phyloP scores from a whole-genome alignment of 2,888 invertebrate species.

The Camptogramma bilineatum region DNA sequence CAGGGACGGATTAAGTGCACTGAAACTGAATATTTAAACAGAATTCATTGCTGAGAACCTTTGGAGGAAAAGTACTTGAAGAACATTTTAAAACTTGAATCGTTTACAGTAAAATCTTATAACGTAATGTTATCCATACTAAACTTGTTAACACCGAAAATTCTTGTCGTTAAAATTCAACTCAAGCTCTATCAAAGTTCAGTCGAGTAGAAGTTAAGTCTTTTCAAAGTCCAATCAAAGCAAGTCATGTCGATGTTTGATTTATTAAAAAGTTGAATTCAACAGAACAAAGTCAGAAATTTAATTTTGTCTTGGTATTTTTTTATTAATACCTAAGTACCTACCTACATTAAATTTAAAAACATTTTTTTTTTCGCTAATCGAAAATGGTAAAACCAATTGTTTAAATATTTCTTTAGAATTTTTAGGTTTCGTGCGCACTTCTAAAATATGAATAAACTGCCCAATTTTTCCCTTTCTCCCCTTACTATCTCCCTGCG shows the following conservation, averaged over 20 bases:
- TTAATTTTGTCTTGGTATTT: too few relatives aligned
- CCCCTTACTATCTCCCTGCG: slow-evolving; percentile 40
- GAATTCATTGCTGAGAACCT: slow-evolving; percentile 1
- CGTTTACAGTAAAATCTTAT: neutral
- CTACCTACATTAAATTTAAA: too few relatives aligned
- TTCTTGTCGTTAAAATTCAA: neutral
- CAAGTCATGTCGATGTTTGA: too few relatives aligned
- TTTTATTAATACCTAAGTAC: too few relatives aligned
- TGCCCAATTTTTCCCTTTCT: neutral
- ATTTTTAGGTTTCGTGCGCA: too few relatives aligned
- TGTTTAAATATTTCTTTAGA: too few relatives aligned
- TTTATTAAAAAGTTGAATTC: too few relatives aligned
- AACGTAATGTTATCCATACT: neutral
- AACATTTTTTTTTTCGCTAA: too few relatives aligned
- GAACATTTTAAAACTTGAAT: neutral
- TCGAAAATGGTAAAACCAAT: too few relatives aligned
- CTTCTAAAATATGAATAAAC: neutral
- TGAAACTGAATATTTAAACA: slow-evolving; percentile 13
- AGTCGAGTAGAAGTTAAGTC: too few relatives aligned
- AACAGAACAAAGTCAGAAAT: too few relatives aligned
- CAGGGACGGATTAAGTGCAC: slow-evolving; percentile 42
- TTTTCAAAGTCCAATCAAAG: too few relatives aligned
- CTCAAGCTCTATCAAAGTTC: neutral
- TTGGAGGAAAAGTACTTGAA: neutral
- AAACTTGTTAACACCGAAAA: neutral